phyloP scores from a whole-genome alignment of 2,888 invertebrate species.

The Cephalotes varians region DNA sequence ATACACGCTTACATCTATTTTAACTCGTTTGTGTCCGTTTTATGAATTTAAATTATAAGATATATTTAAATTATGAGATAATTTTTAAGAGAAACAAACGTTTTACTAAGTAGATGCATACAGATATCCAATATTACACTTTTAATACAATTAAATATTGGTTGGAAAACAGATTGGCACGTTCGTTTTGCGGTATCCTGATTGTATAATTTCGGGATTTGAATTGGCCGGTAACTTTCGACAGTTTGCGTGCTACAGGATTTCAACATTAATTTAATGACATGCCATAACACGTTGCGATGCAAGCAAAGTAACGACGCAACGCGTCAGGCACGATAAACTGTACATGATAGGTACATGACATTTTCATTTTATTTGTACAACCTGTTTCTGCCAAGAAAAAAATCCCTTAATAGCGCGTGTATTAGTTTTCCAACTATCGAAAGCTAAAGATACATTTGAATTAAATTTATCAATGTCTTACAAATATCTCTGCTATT shows the following conservation, averaged over 20 bases:
- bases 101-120: background rate
- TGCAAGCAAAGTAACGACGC: slow-evolving; percentile 47
- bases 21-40: background rate
- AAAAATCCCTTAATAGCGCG: background rate
- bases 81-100: background rate
- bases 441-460: background rate
- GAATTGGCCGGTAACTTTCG: slow-evolving; percentile 35
- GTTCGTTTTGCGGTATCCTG: background rate
- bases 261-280: slow-evolving; percentile 44
- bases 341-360: slow-evolving; percentile 30
- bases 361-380: slow-evolving; percentile 52
- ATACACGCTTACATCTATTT: background rate
- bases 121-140: background rate
- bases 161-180: background rate
- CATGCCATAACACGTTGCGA: slow-evolving; percentile 46
- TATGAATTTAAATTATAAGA: background rate
- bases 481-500: background rate
- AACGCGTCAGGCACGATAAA: slow-evolving; percentile 40
- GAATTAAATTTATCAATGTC: background rate
- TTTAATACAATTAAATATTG: background rate
- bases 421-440: background rate
- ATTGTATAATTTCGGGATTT: slow-evolving; percentile 17
- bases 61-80: background rate
- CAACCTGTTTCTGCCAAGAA: slow-evolving; percentile 14
- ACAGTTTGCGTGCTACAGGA: slow-evolving; percentile 41